Evolutionary conservation across 35 echinoderm and acorn worm genomes (phyloP).

Genomic region (Acanthaster planci): DNA sequence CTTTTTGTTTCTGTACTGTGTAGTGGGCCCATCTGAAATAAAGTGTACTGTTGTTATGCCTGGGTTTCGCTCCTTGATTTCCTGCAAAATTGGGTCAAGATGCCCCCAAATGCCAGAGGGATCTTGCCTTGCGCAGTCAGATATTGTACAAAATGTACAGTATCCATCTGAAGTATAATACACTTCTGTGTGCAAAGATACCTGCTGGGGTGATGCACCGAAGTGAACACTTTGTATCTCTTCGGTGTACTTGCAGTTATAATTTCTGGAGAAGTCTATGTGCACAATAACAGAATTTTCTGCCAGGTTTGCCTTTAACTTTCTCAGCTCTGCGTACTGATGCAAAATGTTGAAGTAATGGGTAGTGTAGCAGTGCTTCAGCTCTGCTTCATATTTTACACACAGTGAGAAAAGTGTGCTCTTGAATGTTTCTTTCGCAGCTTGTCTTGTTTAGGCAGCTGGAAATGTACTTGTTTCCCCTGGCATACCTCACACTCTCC

Average conservation of each 20-base stretch:
- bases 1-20: constrained; percentile 50
- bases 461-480: not conserved
- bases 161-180: not conserved
- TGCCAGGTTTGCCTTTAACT: not conserved
- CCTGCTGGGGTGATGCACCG: constrained; percentile 28
- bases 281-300: not conserved
- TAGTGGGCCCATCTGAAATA: constrained; percentile 39
- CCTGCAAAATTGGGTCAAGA: constrained; percentile 9
- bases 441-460: not conserved
- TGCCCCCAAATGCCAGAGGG: constrained; percentile 20
- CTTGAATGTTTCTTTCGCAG: constrained; percentile 18
- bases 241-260: constrained; percentile 29
- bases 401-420: no score
- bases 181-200: not conserved
- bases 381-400: no score
- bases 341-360: constrained; percentile 36
- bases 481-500: not conserved
- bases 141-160: constrained; percentile 8
- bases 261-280: constrained; percentile 39
- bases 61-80: not conserved
- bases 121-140: constrained; percentile 10
- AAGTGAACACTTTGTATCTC: constrained; percentile 55
- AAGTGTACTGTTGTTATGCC: constrained; percentile 28
- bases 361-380: not conserved
- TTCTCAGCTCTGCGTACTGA: constrained; percentile 32